Evolutionary conservation across 2,797 vertebrate species (phyloP), one percentile per base, ranked within the genome.

Genomic region (Darevskia mixta): DNA sequence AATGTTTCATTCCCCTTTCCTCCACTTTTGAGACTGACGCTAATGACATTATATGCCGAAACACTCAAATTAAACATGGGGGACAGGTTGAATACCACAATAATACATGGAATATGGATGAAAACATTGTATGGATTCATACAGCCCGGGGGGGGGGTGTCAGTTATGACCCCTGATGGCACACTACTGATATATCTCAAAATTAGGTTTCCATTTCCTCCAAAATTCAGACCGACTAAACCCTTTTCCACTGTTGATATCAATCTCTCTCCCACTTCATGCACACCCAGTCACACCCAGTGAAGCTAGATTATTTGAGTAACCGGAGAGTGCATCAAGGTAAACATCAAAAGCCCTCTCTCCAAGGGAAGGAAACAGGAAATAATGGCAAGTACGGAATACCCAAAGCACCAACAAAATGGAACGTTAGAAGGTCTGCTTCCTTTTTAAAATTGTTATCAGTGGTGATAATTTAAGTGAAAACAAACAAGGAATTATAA

Each of bases 241-340:
- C 2, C 82, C 61, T 49, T 64, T 78, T 0, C 86, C 89, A 83
- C 8, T 49, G 58, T 55, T 89, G 77, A 91, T 17, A 90, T 17
- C 67, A 85, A 89, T 89, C 92, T 93, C 61, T 86, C 83, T 86
- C 83, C 27, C 61, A 77, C 43, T 83, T 67, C 5, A 89, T 73
- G 61, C 55, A 79, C 9, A 25, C 27, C n/a, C 15, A 23, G 79
- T 25, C 79, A 85, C 55, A 80, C 5, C 90, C 88, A 58, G 11
- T 18, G 71, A 87, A 92, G 86, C 85, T 83, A 55, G 32, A 78
- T 4, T 78, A 55, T 64, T 75, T 92, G 35, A 92, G 71, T 45
- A 38, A n/a, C 29, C 92, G 41, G 18, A 8, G 83, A 69, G 5
- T 8, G 86, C 92, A 94, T 93, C 88, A 91, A 69, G 38, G 15